These are phyloP conservation scores for Flabesymbios commensalis DNA, from an alignment of 2,888 invertebrate species.

Conservation along the genomic window DNA sequence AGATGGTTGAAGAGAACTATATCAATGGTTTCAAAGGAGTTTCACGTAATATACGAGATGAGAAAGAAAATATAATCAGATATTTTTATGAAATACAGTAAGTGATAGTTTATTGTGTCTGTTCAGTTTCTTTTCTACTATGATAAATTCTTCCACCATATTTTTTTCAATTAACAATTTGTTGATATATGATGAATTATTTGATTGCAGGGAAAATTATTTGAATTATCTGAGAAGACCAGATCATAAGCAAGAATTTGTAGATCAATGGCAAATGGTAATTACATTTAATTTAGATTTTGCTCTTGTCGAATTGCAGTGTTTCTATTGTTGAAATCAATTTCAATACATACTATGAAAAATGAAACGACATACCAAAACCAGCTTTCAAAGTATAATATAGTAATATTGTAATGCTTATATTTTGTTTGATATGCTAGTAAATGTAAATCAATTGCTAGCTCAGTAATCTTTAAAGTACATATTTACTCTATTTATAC, in stretches of 20 bases:
- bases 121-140: not conserved
- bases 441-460: no score
- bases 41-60: slow-evolving; percentile 54
- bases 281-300: not conserved
- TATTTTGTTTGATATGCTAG: no score
- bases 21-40: slow-evolving; percentile 52
- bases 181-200: not conserved
- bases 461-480: no score
- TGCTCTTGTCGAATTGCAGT: not conserved
- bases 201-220: slow-evolving; percentile 49
- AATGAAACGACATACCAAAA: no score
- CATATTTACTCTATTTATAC: no score
- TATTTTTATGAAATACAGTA: slow-evolving; percentile 58
- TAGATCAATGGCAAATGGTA: slow-evolving; percentile 60
- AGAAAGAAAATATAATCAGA: slow-evolving; percentile 57
- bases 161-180: not conserved
- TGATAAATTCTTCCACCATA: not conserved
- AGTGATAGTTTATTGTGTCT: slow-evolving; percentile 3
- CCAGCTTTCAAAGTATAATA: no score
- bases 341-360: no score
- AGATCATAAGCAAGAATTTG: slow-evolving; percentile 60
- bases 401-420: no score
- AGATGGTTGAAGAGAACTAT: slow-evolving; percentile 54
- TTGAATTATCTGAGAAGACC: slow-evolving; percentile 53
- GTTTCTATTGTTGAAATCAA: no score